phyloP scores from a whole-genome alignment of 2,797 vertebrate genomes.

The Malurus splendens region DNA sequence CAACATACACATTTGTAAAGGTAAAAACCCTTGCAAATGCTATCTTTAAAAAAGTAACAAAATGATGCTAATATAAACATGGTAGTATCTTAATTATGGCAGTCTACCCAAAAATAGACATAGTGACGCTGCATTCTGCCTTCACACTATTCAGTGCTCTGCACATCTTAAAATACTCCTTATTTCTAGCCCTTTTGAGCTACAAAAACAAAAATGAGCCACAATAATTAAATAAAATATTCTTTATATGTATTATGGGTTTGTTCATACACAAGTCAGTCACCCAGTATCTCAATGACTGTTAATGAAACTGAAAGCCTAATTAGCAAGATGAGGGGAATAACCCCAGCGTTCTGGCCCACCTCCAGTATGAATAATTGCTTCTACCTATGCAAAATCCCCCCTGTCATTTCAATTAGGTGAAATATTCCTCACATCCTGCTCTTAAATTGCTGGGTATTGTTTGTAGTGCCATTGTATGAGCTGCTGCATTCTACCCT shows the following conservation, averaged over 20 bases:
- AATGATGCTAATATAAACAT: background rate
- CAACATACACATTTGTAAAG: background rate
- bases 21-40: background rate
- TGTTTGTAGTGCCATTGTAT: background rate
- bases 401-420: slow-evolving; percentile 51
- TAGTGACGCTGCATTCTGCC: background rate
- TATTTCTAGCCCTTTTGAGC: background rate
- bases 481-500: background rate
- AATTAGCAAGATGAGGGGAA: slow-evolving; percentile 57
- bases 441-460: slow-evolving; percentile 23
- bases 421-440: slow-evolving; percentile 39
- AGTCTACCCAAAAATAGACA: background rate
- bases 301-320: slow-evolving; percentile 58
- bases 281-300: slow-evolving; percentile 16
- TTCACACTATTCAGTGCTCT: background rate
- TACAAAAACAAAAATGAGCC: background rate
- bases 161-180: background rate
- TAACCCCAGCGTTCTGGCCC: slow-evolving; percentile 25
- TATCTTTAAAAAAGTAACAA: background rate
- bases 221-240: background rate
- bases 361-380: slow-evolving; percentile 56
- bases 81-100: background rate
- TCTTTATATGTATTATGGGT: background rate
- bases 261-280: background rate
- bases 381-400: slow-evolving; percentile 40